Evolutionary conservation across 1,140 invertebrate species (phyloP).

Genomic region (Probaryconus sp.): DNA sequence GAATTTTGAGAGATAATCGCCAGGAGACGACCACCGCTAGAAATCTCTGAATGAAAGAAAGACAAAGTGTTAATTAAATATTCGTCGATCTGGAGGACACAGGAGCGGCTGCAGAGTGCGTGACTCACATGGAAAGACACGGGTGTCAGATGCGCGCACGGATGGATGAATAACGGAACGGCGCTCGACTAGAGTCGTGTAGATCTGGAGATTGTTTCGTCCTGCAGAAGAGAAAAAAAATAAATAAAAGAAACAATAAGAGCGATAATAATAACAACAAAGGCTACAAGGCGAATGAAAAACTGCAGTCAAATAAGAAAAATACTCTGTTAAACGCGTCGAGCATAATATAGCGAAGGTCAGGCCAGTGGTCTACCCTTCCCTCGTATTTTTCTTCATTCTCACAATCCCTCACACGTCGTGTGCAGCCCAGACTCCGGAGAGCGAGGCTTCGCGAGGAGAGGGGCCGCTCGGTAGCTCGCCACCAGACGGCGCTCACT

Average conservation of each 20-base stretch:
- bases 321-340: constrained; percentile 2
- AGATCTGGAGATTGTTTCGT: no score
- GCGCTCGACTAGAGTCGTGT: no score
- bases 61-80: constrained; percentile 45
- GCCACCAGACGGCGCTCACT: constrained; percentile 68
- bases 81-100: constrained; percentile 3
- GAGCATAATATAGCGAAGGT: constrained; percentile 24
- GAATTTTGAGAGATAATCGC: no score
- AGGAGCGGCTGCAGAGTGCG: constrained; percentile 3
- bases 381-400: constrained; percentile 21
- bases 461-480: constrained; percentile 51
- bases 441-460: constrained; percentile 60
- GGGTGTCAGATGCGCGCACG: no score
- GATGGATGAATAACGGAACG: constrained; percentile 22
- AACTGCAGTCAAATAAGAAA: constrained; percentile 5
- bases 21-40: no score
- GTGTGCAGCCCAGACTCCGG: constrained; percentile 1
- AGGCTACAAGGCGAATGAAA: constrained; percentile 4
- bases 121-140: constrained; percentile 9
- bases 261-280: background rate
- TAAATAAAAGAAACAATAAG: background rate
- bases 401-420: constrained; percentile 34
- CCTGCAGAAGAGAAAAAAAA: no score
- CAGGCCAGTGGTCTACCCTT: constrained; percentile 22
- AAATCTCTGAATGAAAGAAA: constrained; percentile 5